Conservation (phyloP, 2,888 invertebrate species). For the Punctoribates punctum region DNA sequence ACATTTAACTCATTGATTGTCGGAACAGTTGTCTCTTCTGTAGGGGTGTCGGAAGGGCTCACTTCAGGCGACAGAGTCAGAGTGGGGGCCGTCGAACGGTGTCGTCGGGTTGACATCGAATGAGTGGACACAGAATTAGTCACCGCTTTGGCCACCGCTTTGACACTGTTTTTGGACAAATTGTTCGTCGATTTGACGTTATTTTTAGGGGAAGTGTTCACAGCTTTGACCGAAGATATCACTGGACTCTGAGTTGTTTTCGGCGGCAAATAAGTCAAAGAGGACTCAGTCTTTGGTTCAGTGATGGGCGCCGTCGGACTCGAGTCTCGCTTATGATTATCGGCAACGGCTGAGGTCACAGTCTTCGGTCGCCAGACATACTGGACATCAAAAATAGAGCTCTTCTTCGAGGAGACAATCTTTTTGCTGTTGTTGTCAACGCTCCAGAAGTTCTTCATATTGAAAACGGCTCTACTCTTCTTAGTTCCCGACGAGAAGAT, state of each 20-base stretch:
- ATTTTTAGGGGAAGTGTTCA: not conserved
- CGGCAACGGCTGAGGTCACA: not conserved
- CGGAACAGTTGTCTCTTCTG: not conserved
- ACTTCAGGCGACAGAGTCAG: not conserved
- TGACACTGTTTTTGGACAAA: not conserved
- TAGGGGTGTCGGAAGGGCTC: not conserved
- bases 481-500: slow-evolving; percentile 31
- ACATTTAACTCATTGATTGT: not conserved
- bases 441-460: slow-evolving; percentile 41
- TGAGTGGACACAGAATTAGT: not conserved
- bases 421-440: not conserved
- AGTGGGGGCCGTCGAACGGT: not conserved
- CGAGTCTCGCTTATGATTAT: not conserved
- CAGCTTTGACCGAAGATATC: not conserved
- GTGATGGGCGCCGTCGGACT: not conserved
- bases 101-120: slow-evolving; percentile 16
- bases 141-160: not conserved
- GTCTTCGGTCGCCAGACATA: slow-evolving; percentile 10
- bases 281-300: not conserved
- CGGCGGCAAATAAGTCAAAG: not conserved
- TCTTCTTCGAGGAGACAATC: slow-evolving; percentile 1
- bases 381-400: not conserved
- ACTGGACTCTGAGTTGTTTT: no score
- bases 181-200: not conserved
- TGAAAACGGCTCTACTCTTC: slow-evolving; percentile 29